Evolutionary conservation across 2,888 invertebrate genomes (phyloP).

Genomic region (Cheilosia vulpina): DNA sequence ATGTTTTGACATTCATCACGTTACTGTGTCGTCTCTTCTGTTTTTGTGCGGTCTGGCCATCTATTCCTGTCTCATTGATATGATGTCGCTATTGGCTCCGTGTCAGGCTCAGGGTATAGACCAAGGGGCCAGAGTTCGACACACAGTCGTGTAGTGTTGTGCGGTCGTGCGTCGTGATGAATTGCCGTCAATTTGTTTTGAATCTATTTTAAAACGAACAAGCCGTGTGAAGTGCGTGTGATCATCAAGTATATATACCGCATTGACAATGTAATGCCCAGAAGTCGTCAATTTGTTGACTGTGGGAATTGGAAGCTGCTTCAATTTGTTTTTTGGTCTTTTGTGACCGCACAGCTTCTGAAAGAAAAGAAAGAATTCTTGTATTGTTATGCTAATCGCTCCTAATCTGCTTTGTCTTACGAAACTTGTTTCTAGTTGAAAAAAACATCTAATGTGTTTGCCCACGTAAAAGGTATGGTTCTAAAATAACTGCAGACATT

Average conservation of each 20-base stretch:
- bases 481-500: too few relatives aligned
- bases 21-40: slow-evolving; percentile 67
- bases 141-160: slow-evolving; percentile 27
- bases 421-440: too few relatives aligned
- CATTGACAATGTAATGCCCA: slow-evolving; percentile 38
- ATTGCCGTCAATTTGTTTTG: slow-evolving; percentile 74
- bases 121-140: slow-evolving; percentile 65
- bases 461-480: too few relatives aligned
- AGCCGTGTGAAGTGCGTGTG: slow-evolving; percentile 55
- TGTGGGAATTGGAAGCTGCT: background rate
- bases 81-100: slow-evolving; percentile 60
- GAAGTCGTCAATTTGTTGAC: slow-evolving; percentile 49
- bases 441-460: too few relatives aligned
- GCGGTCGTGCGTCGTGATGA: slow-evolving; percentile 46
- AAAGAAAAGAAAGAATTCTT: too few relatives aligned
- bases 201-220: slow-evolving; percentile 58
- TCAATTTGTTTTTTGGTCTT: too few relatives aligned
- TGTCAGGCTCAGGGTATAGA: slow-evolving; percentile 41
- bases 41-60: slow-evolving; percentile 65
- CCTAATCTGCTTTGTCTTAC: too few relatives aligned
- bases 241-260: slow-evolving; percentile 34
- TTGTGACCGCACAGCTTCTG: too few relatives aligned
- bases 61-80: slow-evolving; percentile 61
- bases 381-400: too few relatives aligned
- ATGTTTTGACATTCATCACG: slow-evolving; percentile 83